Conservation (phyloP, 2,113 vertebrate species). For the Typhlomys cinereus region DNA sequence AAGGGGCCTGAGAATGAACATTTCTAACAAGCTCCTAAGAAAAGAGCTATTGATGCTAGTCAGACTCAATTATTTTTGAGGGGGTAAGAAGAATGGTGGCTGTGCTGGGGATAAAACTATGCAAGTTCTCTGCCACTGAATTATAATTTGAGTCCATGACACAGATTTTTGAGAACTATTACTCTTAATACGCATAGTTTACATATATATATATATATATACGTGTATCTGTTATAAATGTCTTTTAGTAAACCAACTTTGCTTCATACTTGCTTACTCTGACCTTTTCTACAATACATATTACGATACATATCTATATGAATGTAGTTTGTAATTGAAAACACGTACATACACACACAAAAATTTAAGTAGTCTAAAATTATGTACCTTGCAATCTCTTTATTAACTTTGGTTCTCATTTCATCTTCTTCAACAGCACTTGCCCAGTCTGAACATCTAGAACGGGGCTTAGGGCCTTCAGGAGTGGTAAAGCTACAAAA, state of each 20-base stretch:
- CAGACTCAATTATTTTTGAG: not conserved
- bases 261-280: too few species aligned
- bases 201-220: too few species aligned
- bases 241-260: too few species aligned
- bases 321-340: not conserved
- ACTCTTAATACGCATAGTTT: too few species aligned
- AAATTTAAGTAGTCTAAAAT: accelerated
- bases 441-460: slow-evolving; percentile 92
- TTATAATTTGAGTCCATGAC: not conserved
- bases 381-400: slow-evolving; percentile 92
- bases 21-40: not conserved
- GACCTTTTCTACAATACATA: too few species aligned
- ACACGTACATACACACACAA: not conserved
- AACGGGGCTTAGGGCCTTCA: slow-evolving; percentile 88
- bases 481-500: slow-evolving; percentile 94
- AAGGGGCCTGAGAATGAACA: not conserved
- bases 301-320: not conserved
- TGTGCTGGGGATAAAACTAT: not conserved
- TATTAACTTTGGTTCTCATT: slow-evolving; percentile 89
- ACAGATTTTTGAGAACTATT: not conserved
- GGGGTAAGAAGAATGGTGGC: not conserved
- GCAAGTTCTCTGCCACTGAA: not conserved
- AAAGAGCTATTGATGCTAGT: not conserved
- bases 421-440: slow-evolving; percentile 94
- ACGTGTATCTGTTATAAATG: too few species aligned